Conservation (phyloP, 2,113 vertebrate genomes). For the Vidua macroura region DNA sequence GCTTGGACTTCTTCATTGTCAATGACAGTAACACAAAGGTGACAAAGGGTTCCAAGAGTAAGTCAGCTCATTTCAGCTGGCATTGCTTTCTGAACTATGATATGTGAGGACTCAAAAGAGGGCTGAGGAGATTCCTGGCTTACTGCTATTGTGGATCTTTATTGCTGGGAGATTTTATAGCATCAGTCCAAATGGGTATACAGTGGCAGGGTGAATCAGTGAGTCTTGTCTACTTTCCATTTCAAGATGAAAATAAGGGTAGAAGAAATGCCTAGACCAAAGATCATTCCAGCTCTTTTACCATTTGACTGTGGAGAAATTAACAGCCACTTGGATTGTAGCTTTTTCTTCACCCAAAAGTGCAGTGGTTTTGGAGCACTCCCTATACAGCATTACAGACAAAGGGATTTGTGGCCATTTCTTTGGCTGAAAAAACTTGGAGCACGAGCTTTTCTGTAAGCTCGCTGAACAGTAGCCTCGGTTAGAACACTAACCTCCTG, state of each 20-base stretch:
- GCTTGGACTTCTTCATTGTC: not conserved
- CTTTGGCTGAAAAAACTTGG: not conserved
- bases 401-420: not conserved
- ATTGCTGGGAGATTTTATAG: not conserved
- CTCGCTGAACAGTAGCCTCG: conserved; percentile 1
- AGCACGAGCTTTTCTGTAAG: not conserved
- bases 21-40: not conserved
- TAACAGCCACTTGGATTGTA: not conserved
- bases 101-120: not conserved
- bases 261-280: not conserved
- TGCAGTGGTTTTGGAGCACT: not conserved
- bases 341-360: not conserved
- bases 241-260: not conserved
- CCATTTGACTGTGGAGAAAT: not conserved
- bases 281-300: not conserved
- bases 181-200: not conserved
- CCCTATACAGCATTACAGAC: not conserved
- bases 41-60: not conserved
- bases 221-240: not conserved
- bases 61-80: not conserved
- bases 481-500: not conserved
- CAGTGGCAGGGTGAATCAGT: not conserved
- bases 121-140: not conserved
- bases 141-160: not conserved
- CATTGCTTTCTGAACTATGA: not conserved